phyloP scores from a whole-genome alignment of 2,888 invertebrate genomes.

The Tachina lurida region DNA sequence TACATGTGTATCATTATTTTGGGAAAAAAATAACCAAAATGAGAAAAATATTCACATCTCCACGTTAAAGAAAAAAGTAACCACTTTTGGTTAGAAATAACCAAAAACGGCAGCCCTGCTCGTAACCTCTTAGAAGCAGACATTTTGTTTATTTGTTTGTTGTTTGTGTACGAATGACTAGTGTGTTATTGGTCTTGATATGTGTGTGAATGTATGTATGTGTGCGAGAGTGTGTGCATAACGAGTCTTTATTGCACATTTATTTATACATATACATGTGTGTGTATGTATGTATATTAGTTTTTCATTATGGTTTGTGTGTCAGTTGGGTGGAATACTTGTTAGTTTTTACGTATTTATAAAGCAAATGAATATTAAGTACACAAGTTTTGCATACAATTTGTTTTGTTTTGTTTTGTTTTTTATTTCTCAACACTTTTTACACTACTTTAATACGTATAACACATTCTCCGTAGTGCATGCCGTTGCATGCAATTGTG shows the following conservation, averaged over 20 bases:
- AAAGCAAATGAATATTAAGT: conserved; percentile 67
- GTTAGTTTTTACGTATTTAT: conserved; percentile 59
- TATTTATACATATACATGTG: no score
- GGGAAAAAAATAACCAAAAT: no score
- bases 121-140: conserved; percentile 42
- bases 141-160: conserved; percentile 28
- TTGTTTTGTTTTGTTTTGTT: conserved; percentile 26
- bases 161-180: not conserved
- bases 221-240: not conserved
- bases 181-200: not conserved
- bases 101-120: no score
- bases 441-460: conserved; percentile 6
- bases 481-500: not conserved
- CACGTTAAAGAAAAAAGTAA: no score
- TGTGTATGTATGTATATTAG: not conserved
- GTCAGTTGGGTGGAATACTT: conserved; percentile 37
- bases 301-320: not conserved
- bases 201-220: not conserved
- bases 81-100: no score
- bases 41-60: no score
- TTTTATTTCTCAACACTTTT: not conserved
- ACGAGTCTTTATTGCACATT: not conserved
- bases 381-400: conserved; percentile 26
- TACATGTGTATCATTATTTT: no score
- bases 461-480: not conserved